These are phyloP conservation scores for Decapterus maruadsi DNA, from an alignment of 2,797 vertebrate genomes.

Conservation along the genomic window DNA sequence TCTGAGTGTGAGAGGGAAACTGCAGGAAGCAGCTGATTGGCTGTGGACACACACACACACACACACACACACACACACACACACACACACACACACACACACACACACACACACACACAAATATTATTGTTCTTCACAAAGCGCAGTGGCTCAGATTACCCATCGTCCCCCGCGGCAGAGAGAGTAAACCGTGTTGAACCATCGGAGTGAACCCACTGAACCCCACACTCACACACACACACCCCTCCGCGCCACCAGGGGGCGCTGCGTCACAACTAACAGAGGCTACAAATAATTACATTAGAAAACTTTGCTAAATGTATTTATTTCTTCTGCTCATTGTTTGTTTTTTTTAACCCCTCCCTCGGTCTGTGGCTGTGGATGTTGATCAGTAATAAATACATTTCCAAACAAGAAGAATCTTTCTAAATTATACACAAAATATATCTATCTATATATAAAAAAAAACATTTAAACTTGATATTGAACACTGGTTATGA, in stretches of 20 bases:
- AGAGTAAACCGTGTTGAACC: slow-evolving; percentile 55
- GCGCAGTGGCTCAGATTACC: slow-evolving; percentile 1
- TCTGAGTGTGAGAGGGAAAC: too few relatives aligned
- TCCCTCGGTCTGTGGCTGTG: too few relatives aligned
- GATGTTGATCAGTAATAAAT: too few relatives aligned
- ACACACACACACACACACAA: background rate
- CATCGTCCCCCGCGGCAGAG: slow-evolving; percentile 5
- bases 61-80: background rate
- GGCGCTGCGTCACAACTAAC: slow-evolving; percentile 46
- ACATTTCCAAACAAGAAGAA: too few relatives aligned
- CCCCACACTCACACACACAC: background rate
- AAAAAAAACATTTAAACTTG: too few relatives aligned
- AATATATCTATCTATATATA: too few relatives aligned
- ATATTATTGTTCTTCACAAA: slow-evolving; percentile 30
- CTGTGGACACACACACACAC: background rate
- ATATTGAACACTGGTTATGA: too few relatives aligned
- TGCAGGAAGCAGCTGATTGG: background rate
- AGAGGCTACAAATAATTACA: too few relatives aligned
- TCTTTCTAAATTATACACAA: too few relatives aligned
- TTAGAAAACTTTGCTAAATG: too few relatives aligned
- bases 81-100: background rate
- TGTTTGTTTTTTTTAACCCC: too few relatives aligned
- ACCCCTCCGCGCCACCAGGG: slow-evolving; percentile 45
- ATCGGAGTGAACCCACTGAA: slow-evolving; percentile 57
- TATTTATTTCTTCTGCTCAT: too few relatives aligned